A percentile compares a stretch with the other conserved stretches of the same genome.
Evolutionary conservation across 30 jellyfish, hydroid and myxozoan genomes (phyloP).

Genomic region (Hydractinia symbiolongicarpus): DNA sequence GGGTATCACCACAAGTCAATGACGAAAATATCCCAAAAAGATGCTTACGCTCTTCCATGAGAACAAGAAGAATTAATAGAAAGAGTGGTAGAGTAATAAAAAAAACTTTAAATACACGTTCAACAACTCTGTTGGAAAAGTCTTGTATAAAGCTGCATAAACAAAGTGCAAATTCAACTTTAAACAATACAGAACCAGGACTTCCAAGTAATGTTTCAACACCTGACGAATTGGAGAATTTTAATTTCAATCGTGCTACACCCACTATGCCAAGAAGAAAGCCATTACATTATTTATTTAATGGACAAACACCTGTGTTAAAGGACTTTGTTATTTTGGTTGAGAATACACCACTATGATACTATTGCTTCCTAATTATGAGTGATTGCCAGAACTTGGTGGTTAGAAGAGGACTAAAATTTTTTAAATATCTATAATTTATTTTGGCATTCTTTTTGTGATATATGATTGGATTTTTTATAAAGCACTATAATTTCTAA

Average conservation of each 20-base stretch:
- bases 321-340: constrained; percentile 18
- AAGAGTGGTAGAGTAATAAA: neutral
- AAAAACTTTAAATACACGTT: neutral
- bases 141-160: neutral
- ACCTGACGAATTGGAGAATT: constrained; percentile 4
- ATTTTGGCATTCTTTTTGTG: no score
- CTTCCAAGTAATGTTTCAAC: constrained; percentile 20
- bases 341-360: constrained; percentile 21
- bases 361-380: neutral
- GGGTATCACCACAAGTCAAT: constrained; percentile 35
- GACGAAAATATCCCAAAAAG: neutral
- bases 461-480: no score
- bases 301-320: constrained; percentile 24
- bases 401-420: no score
- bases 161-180: neutral
- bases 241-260: neutral
- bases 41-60: neutral
- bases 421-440: no score
- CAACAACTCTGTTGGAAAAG: neutral
- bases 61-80: neutral
- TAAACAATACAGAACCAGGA: neutral
- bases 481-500: no score
- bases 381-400: no score
- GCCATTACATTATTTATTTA: constrained; percentile 16
- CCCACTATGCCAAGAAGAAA: neutral